Percentiles rank a stretch among this genome's conserved stretches.
These are phyloP conservation scores for Phocoena phocoena DNA, from an alignment of 2,113 vertebrate genomes.

Conservation along the genomic window DNA sequence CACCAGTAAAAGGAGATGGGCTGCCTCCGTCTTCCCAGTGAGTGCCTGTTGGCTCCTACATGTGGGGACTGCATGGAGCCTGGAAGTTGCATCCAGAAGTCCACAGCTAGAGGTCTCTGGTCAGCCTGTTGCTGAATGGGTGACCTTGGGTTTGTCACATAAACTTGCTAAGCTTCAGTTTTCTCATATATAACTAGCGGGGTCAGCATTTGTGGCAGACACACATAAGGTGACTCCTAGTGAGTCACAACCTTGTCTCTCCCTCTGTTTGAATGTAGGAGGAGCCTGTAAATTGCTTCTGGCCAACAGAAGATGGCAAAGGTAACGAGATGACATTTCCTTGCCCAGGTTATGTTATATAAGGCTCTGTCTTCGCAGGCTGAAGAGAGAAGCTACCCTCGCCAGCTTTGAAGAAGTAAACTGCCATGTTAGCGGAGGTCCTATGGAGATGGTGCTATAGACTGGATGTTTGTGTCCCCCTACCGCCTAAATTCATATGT, in stretches of 20 bases:
- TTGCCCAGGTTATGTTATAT: background rate
- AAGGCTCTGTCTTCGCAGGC: background rate
- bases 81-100: background rate
- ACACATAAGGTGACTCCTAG: background rate
- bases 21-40: background rate
- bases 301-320: background rate
- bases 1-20: background rate
- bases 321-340: background rate
- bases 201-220: too few species aligned
- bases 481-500: background rate
- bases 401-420: background rate
- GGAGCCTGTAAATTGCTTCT: background rate
- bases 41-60: background rate
- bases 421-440: background rate
- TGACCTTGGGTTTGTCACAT: too few species aligned
- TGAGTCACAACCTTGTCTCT: background rate
- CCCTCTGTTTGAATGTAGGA: background rate
- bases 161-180: background rate
- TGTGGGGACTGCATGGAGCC: background rate
- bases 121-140: background rate
- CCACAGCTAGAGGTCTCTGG: background rate
- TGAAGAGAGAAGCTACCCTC: background rate
- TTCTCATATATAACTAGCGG: background rate
- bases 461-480: background rate
- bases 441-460: background rate